Conservation (phyloP, 2,797 vertebrate genomes). For the Sphenodon punctatus region DNA sequence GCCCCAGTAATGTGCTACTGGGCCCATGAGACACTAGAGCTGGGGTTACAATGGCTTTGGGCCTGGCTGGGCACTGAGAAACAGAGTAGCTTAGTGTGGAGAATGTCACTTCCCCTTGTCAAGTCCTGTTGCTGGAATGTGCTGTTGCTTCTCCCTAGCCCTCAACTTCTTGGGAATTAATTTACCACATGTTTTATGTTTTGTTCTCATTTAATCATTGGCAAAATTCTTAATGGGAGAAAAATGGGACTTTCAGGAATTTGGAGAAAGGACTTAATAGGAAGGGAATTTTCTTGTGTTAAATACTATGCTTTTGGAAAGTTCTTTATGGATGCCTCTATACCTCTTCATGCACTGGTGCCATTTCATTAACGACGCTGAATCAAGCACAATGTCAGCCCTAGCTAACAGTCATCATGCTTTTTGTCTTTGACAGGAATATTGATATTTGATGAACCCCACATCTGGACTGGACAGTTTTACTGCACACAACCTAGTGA, state of each 20-base stretch:
- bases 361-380: background rate
- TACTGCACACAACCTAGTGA: slow-evolving; percentile 94
- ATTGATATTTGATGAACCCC: slow-evolving; percentile 93
- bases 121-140: too few relatives aligned
- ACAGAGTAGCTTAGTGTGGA: too few relatives aligned
- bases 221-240: background rate
- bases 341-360: background rate
- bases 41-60: too few relatives aligned
- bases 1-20: too few relatives aligned
- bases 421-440: slow-evolving; percentile 81
- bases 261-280: background rate
- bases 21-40: too few relatives aligned
- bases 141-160: too few relatives aligned
- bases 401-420: background rate
- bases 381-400: background rate
- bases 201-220: background rate
- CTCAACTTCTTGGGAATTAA: too few relatives aligned
- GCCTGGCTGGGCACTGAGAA: too few relatives aligned
- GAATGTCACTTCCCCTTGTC: too few relatives aligned
- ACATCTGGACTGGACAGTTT: slow-evolving; percentile 97
- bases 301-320: background rate
- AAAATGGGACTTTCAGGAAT: background rate
- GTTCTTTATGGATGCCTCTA: background rate
- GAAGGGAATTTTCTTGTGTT: background rate
- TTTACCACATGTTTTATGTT: too few relatives aligned